Evolutionary conservation across 2,113 vertebrate genomes (phyloP).

Genomic region (Elanoides forficatus): DNA sequence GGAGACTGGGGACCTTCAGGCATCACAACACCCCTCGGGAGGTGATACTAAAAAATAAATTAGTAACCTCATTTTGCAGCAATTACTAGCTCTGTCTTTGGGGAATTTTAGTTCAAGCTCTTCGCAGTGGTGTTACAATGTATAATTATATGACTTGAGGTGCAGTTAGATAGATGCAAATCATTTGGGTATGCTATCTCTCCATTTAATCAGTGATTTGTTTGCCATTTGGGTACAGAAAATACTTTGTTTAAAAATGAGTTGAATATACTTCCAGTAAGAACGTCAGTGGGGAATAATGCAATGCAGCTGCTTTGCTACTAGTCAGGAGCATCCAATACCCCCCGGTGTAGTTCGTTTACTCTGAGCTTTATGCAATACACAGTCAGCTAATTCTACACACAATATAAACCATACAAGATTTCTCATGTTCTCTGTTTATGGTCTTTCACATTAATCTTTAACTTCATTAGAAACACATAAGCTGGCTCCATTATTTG

Average conservation of each 20-base stretch:
- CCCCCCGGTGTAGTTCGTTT: neutral
- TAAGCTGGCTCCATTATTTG: neutral
- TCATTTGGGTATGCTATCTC: slow-evolving; percentile 12
- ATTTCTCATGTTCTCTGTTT: neutral
- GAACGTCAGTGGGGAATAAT: neutral
- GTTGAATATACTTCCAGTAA: neutral
- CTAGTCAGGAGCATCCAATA: neutral
- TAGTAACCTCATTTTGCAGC: neutral
- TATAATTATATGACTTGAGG: slow-evolving; percentile 10
- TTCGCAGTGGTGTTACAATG: neutral
- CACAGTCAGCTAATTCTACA: neutral
- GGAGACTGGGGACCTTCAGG: neutral
- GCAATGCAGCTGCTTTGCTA: neutral
- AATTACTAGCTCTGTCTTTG: neutral
- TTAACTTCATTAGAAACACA: neutral
- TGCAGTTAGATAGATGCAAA: slow-evolving; percentile 37
- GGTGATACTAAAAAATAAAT: neutral
- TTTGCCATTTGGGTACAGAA: slow-evolving; percentile 44
- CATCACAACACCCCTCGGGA: neutral
- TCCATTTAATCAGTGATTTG: slow-evolving; percentile 54
- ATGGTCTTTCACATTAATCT: neutral
- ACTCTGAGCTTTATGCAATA: neutral
- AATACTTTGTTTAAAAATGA: slow-evolving; percentile 7
- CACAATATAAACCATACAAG: neutral
- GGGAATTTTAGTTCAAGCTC: neutral